phyloP scores from a whole-genome alignment of 1,140 invertebrate genomes.

The Conus ventricosus region DNA sequence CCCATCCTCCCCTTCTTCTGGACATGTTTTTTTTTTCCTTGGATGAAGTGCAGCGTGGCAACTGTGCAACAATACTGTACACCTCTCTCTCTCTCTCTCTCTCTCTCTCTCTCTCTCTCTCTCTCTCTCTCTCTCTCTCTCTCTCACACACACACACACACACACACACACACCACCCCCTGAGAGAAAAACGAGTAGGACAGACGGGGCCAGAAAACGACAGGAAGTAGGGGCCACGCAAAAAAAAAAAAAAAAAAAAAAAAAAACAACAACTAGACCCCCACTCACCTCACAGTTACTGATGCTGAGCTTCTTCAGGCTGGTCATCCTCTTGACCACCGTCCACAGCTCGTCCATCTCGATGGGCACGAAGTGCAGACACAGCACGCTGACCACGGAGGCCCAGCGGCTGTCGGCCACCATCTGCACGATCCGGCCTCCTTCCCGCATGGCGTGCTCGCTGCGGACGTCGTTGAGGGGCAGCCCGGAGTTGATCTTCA shows the following conservation, averaged over 20 bases:
- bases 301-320: slow-evolving; percentile 64
- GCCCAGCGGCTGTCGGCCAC: slow-evolving; percentile 43
- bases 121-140: too few relatives aligned
- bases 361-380: slow-evolving; percentile 67
- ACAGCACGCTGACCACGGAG: slow-evolving; percentile 57
- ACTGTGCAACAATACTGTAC: too few relatives aligned
- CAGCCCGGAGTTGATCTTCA: slow-evolving; percentile 68
- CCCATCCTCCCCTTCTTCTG: too few relatives aligned
- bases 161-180: neutral
- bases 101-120: too few relatives aligned
- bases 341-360: slow-evolving; percentile 69
- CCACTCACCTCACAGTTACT: slow-evolving; percentile 68
- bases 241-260: neutral
- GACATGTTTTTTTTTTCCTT: too few relatives aligned
- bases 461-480: slow-evolving; percentile 60
- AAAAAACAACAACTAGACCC: neutral
- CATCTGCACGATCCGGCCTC: slow-evolving; percentile 51
- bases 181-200: too few relatives aligned
- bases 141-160: too few relatives aligned
- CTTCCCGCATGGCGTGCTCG: slow-evolving; percentile 61
- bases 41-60: too few relatives aligned
- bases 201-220: too few relatives aligned
- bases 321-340: slow-evolving; percentile 56
- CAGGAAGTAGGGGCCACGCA: neutral
- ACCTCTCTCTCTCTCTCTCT: too few relatives aligned